Evolutionary conservation across 2,113 vertebrate genomes (phyloP).

Genomic region (Gnathonemus echidnorhynchus): DNA sequence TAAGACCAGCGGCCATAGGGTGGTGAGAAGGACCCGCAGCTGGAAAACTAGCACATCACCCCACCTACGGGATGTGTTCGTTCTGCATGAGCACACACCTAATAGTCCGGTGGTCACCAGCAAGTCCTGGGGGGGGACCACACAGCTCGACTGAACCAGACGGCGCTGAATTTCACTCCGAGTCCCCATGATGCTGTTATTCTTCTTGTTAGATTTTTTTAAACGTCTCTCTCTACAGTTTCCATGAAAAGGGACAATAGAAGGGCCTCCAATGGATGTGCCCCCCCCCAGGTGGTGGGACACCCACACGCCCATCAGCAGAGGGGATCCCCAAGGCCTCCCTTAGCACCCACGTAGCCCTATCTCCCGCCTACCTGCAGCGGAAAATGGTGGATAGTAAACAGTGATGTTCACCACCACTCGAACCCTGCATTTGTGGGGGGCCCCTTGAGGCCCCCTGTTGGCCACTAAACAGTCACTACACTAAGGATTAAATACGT

Average conservation of each 20-base stretch:
- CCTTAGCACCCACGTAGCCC: not conserved
- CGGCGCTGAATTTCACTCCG: not conserved
- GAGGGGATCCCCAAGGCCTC: not conserved
- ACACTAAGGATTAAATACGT: not conserved
- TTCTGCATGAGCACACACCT: conserved; percentile 49
- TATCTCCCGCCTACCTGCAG: not conserved
- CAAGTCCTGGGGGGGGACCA: conserved; percentile 46
- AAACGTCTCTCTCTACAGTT: not conserved
- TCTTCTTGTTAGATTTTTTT: conserved; percentile 2
- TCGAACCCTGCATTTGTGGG: not conserved
- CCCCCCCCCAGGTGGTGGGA: not conserved
- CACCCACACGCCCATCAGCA: not conserved
- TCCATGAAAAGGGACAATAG: not conserved
- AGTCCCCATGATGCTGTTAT: not conserved
- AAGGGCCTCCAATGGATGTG: not conserved
- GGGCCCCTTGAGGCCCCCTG: not conserved
- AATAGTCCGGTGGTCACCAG: conserved; percentile 66
- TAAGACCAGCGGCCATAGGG: conserved; percentile 30
- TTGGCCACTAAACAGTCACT: not conserved
- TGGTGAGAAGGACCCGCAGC: conserved; percentile 36
- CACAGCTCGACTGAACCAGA: conserved; percentile 17
- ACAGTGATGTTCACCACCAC: not conserved
- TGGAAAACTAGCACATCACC: conserved; percentile 49
- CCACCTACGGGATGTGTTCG: conserved; percentile 53
- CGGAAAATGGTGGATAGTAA: not conserved